Evolutionary conservation across 2,888 invertebrate genomes (phyloP), one percentile per base, ranked within the genome.

Genomic region (Pterobdella sp.): DNA sequence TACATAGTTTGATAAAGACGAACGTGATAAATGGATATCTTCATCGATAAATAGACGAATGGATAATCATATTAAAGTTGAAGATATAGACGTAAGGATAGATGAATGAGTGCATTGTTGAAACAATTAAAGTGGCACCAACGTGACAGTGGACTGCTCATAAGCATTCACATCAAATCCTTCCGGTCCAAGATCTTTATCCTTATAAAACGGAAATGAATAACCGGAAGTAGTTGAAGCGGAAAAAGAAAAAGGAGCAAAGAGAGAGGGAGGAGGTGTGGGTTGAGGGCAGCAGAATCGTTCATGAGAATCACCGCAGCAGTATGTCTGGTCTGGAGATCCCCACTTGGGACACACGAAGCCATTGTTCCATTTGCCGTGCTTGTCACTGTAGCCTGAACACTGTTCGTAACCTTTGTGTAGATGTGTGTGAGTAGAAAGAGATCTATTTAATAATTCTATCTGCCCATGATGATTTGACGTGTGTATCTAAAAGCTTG

Each of bases 331-430:
- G 32, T 74, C 68, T 14, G 68, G 29, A 1, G 69, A 14, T 22
- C 75, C 73, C 77, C 77, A 76, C 69, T 73, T 72, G 32, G 77
- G 77, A 71, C 77, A 77, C 42, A 73, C 42, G 74, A 76, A 77
- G 26, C 76, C 76, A 65, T 76, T 77, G 71, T 77, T 77, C 77
- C 77, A 77, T 10, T 69, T 69, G 10, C 77, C 77, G 63, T 77
- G 73, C 52, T 73, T 73, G 66, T 77, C 77, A 31, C 74, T 68
- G 68, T 72, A 77, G 7, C 77, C 77, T 7, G 75, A 75, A 56
- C 77, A 77, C 60, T 74, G 71, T 31, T 73, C 73, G 69, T 73
- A 73, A 14, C 56, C 68, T 73, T 52, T 34, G 22, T 10, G 66
- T 18, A 36, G 36, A 37, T 14, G 22, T 36, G 49, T 0, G 1